Evolutionary conservation across 2,888 invertebrate genomes (phyloP).

Genomic region (Idaea aversata): DNA sequence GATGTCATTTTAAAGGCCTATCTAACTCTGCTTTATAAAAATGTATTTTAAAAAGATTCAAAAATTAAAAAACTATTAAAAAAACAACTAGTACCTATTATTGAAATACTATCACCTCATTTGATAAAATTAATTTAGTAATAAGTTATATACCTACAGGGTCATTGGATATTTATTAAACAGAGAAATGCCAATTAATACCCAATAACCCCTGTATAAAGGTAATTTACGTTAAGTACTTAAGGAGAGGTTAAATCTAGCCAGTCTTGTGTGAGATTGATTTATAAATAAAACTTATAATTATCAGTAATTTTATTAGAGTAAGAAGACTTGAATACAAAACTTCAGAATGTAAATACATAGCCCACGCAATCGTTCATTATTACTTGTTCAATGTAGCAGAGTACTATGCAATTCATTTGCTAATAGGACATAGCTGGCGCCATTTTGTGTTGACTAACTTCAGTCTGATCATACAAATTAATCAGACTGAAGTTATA

Average conservation of each 20-base stretch:
- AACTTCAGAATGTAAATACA: slow-evolving; percentile 36
- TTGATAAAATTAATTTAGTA: slow-evolving; percentile 5
- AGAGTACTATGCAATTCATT: neutral
- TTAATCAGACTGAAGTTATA: neutral
- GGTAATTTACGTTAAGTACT: slow-evolving; percentile 8
- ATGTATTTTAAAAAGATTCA: slow-evolving; percentile 66
- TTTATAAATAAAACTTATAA: slow-evolving; percentile 72
- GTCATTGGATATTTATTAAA: neutral
- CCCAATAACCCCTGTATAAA: neutral
- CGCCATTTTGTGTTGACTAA: neutral
- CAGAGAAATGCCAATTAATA: slow-evolving; percentile 14
- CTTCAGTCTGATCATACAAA: neutral
- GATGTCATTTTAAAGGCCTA: slow-evolving; percentile 60
- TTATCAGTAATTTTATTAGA: slow-evolving; percentile 70
- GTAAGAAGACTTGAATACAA: slow-evolving; percentile 57
- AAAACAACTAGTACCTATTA: slow-evolving; percentile 39
- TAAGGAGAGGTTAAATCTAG: slow-evolving; percentile 29
- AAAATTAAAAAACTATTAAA: slow-evolving; percentile 65
- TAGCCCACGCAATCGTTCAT: slow-evolving; percentile 14
- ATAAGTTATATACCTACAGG: slow-evolving; percentile 4
- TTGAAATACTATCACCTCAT: slow-evolving; percentile 15
- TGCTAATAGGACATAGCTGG: neutral
- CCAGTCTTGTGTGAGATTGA: slow-evolving; percentile 43
- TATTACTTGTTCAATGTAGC: neutral
- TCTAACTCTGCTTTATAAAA: slow-evolving; percentile 53